Percentiles rank a stretch among this genome's conserved stretches.
phyloP scores from a whole-genome alignment of 2,113 vertebrate species.

The Ptilonorhynchus violaceus region DNA sequence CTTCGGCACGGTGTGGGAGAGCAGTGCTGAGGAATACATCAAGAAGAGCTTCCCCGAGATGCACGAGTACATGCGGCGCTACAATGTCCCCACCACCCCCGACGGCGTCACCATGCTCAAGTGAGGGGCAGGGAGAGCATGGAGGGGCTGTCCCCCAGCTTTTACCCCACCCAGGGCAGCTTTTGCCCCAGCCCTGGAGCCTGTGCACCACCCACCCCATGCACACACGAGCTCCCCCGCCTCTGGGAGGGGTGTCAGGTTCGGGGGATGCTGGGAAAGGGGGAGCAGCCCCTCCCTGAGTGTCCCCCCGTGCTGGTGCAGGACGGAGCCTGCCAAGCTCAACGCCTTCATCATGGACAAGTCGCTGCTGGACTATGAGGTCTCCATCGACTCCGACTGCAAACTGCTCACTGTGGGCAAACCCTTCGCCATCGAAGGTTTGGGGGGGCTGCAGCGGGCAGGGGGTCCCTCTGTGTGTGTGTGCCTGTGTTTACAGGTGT shows the following conservation, averaged over 20 bases:
- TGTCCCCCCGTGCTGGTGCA: neutral
- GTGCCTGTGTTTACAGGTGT: fast-evolving
- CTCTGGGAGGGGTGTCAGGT: neutral
- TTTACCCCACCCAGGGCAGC: neutral
- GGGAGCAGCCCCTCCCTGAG: neutral
- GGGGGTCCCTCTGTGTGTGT: too few relatives aligned
- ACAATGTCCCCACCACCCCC: constrained; percentile 87
- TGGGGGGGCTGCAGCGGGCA: neutral
- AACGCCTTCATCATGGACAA: constrained; percentile 94
- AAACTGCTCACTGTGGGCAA: constrained; percentile 88
- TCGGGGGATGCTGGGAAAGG: fast-evolving
- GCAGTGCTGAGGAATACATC: constrained; percentile 93
- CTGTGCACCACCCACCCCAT: neutral
- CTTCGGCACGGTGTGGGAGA: constrained; percentile 90
- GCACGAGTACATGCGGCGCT: constrained; percentile 85
- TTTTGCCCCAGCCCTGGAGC: neutral
- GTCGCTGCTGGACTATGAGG: constrained; percentile 85
- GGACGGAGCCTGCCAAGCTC: constrained; percentile 83
- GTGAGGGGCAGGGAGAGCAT: constrained; percentile 65
- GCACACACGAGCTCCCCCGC: fast-evolving
- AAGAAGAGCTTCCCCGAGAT: constrained; percentile 91
- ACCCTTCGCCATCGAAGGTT: constrained; percentile 87
- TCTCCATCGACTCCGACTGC: constrained; percentile 88
- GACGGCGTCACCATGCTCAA: constrained; percentile 86
- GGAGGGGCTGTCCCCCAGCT: fast-evolving